Base-by-base conservation (phyloP, 2,888 invertebrate species). In the Philaethria dido region DNA sequence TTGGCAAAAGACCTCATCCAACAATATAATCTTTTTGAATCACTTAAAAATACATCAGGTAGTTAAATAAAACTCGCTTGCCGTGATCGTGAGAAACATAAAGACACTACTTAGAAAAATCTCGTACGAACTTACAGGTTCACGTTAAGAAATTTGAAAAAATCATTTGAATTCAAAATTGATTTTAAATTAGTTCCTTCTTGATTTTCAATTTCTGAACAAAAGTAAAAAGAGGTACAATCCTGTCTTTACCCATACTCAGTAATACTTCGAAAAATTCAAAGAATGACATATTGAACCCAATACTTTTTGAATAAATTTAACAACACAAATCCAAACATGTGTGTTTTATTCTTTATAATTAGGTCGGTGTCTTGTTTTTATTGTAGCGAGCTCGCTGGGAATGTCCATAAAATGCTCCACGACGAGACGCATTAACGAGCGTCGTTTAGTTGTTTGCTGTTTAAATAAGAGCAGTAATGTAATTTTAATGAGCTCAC, bases 401-500 rank as follows among this genome's bases (percentile, higher is more conserved):
- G 82, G 82, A 82, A 83, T 87, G 85, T 89, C 88, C 87, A 89
- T 86, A 86, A 84, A 85, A 85, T 82, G 80, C 82, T 83, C 83
- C 78, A 78, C 82, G 81, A 75, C 80, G 80, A 81, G 83, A 84
- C 83, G 83, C 88, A 89, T 89, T 89, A 91, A 88, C 88, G 85
- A 88, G 83, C 80, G 79, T 82, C 88, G 87, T 88, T 90, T 89
- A 89, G 88, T 87, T 88, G 89, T 89, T 89, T 88, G 89, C 88
- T 85, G 85, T 88, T 88, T 88, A 89, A 90, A 90, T 88, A 89
- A 87, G 83, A 85, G 85, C 84, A 87, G 87, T 90, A 90, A 91
- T 89, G 90, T 90, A 84, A 88, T 89, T 90, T 91, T 89, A 90
- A 91, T 89, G 90, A 90, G 87, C 86, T 86, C 84, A 87, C 87